A percentile compares a stretch with the other conserved stretches of the same genome.
Conservation (phyloP, 2,797 vertebrate species). For the Graptemys geographica region DNA sequence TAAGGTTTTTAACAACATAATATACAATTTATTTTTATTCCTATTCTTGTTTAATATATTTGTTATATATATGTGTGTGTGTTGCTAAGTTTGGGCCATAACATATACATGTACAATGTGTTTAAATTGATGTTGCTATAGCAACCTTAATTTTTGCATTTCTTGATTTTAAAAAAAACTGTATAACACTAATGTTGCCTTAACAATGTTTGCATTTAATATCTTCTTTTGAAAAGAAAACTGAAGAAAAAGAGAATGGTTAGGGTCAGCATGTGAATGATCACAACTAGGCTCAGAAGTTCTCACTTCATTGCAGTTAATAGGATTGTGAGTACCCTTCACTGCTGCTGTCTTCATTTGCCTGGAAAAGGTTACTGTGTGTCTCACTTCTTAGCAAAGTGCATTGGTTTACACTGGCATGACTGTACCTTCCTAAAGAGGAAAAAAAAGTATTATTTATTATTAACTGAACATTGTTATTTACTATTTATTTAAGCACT, state of each 20-base stretch:
- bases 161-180: not conserved
- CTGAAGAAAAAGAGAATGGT: not conserved
- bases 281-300: not conserved
- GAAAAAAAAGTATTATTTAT: not conserved
- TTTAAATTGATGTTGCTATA: not conserved
- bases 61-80: not conserved
- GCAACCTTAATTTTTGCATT: not conserved
- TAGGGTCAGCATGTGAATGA: not conserved
- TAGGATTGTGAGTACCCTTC: not conserved
- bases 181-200: not conserved
- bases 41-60: not conserved
- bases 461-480: not conserved
- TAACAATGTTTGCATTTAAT: not conserved
- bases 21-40: not conserved
- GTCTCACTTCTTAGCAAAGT: not conserved
- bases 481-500: not conserved
- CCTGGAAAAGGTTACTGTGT: conserved; percentile 7
- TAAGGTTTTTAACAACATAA: not conserved
- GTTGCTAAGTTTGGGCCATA: not conserved
- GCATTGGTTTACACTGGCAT: not conserved
- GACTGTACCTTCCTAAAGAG: conserved; percentile 10
- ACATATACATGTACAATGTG: not conserved
- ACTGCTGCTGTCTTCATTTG: not conserved
- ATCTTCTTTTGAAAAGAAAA: not conserved
- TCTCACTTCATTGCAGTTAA: not conserved